Percentiles rank a stretch among this genome's conserved stretches.
Evolutionary conservation across 2,797 vertebrate species (phyloP).

Genomic region (Benthosema pterotum): DNA sequence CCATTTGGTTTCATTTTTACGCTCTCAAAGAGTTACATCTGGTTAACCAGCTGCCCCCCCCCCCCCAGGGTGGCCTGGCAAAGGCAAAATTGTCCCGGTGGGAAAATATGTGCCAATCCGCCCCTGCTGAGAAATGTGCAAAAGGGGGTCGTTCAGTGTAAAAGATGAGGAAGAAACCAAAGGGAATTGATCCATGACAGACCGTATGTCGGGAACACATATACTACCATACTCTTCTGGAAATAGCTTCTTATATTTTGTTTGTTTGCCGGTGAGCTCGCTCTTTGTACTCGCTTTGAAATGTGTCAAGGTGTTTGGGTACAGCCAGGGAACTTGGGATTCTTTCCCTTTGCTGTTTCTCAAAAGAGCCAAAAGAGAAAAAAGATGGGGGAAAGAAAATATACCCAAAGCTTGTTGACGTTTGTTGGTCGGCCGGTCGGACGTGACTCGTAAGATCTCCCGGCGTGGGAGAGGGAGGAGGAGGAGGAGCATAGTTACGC

Average conservation of each 20-base stretch:
- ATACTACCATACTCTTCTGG: conserved; percentile 22
- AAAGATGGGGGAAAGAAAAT: conserved; percentile 18
- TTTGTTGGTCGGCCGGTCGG: not conserved
- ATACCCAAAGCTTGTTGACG: conserved; percentile 35
- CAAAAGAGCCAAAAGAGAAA: conserved; percentile 30
- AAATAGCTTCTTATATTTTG: conserved; percentile 61
- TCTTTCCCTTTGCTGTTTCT: conserved; percentile 29
- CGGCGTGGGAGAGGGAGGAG: conserved; percentile 40
- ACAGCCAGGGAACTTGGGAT: conserved; percentile 30
- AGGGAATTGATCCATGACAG: conserved; percentile 25
- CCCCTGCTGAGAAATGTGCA: conserved; percentile 14
- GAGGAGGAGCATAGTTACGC: too few relatives aligned
- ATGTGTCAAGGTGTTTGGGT: conserved; percentile 61
- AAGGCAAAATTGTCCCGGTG: too few relatives aligned
- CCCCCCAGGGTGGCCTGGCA: too few relatives aligned
- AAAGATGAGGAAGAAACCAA: conserved; percentile 38
- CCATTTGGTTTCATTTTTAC: too few relatives aligned
- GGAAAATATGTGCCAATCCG: too few relatives aligned
- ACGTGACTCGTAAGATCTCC: conserved; percentile 43
- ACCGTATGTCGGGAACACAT: conserved; percentile 41
- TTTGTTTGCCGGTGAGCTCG: conserved; percentile 61
- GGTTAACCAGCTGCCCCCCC: too few relatives aligned
- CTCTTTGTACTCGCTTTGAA: conserved; percentile 43
- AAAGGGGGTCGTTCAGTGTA: conserved; percentile 32
- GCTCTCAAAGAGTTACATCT: too few relatives aligned